Evolutionary conservation across 1,140 invertebrate species (phyloP), one percentile per base, ranked within the genome.

Genomic region (Dysdera silvatica): DNA sequence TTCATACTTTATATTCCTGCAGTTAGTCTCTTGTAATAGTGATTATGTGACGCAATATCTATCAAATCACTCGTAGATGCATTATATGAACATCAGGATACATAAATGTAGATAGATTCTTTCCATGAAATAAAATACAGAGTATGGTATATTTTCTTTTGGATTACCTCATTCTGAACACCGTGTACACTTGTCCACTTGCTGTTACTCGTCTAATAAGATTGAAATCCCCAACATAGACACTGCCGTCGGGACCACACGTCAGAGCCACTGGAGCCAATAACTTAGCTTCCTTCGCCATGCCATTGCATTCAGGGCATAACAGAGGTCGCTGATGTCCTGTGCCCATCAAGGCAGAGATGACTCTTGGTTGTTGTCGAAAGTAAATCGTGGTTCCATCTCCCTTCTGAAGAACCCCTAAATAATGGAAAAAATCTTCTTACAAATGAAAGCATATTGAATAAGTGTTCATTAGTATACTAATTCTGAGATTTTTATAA

Each of bases 161-260:
- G n/a, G 32, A 18, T 65, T 45, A 66, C 65, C 60, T 67, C 66
- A 67, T 67, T 43, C 61, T 54, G 29, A 67, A 63, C 4, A 67
- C 54, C 12, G 66, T 67, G 33, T 67, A 67, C 1, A 67, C 66
- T 61, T 60, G 82, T 65, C 91, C 90, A 73, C 92, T 89, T 1
- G 92, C 87, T 61, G 87, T 83, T 47, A 97, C 86, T 71, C 91
- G 85, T 53, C 95, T 80, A 35, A 98, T 89, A n/a, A 95, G 83
- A 79, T 98, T 95, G 71, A 95, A 95, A 76, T 98, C 95, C 1
- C 92, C 94, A 1, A 98, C 88, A 74, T 89, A 97, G 3, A 98
- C 83, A 5, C 88, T 88, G 18, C 94, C 94, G 77, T 96, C 93
- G 0, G 91, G 83, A 4, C 89, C 87, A 4, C 89, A 85, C 0